These are phyloP conservation scores for Serinus canaria DNA, from an alignment of 2,113 vertebrate species.

Conservation along the genomic window DNA sequence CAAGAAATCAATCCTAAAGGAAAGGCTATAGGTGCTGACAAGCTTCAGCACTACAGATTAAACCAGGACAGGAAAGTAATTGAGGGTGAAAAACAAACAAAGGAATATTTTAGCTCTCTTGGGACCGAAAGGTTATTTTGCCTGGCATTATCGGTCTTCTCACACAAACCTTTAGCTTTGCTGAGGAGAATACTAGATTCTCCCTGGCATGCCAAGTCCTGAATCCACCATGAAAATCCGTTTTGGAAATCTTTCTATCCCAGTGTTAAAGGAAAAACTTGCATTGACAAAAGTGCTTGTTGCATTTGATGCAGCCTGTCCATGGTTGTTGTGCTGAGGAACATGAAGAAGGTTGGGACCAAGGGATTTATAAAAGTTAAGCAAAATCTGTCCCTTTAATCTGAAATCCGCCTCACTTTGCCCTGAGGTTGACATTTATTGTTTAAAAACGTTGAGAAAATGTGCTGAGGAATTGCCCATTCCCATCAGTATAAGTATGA, in stretches of 20 bases:
- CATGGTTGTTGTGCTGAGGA: background rate
- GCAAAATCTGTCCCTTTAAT: background rate
- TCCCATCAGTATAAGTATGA: conserved; percentile 27
- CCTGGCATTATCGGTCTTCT: conserved; percentile 22
- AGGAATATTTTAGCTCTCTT: conserved; percentile 31
- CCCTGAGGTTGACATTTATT: conserved; percentile 47
- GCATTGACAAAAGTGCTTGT: background rate
- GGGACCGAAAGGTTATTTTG: conserved; percentile 41
- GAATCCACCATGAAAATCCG: background rate
- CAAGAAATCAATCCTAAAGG: background rate
- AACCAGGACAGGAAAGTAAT: conserved; percentile 34
- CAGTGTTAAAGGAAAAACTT: background rate
- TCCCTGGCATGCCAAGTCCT: conserved; percentile 40
- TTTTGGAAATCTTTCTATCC: conserved; percentile 11
- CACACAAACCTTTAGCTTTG: conserved; percentile 23
- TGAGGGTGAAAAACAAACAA: conserved; percentile 19
- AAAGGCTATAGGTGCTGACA: background rate
- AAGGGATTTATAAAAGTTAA: background rate
- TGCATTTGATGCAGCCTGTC: background rate
- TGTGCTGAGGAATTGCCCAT: conserved; percentile 19
- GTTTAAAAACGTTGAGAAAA: conserved; percentile 49
- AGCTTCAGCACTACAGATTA: background rate
- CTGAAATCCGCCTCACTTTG: background rate
- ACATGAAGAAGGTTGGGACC: background rate
- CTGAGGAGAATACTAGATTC: conserved; percentile 57